Percentiles rank a stretch among this genome's conserved stretches.
Evolutionary conservation across 2,797 vertebrate species (phyloP).

Genomic region (Tachyglossus aculeatus): DNA sequence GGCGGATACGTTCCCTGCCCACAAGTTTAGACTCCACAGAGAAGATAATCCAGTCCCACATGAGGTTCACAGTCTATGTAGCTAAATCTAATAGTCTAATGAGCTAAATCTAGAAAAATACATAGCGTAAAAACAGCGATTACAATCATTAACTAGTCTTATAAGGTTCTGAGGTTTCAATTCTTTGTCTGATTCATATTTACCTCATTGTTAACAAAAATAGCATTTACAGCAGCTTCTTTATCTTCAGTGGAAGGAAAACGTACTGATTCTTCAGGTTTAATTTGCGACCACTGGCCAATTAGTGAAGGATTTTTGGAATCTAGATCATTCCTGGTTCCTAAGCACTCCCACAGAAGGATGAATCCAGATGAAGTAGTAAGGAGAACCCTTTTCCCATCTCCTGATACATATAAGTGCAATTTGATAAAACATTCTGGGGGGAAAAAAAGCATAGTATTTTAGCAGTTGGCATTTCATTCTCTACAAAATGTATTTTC

Average conservation of each 20-base stretch:
- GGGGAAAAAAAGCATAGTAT: background rate
- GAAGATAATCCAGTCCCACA: too few species aligned
- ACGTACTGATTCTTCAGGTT: slow-evolving; percentile 66
- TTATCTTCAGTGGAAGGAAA: slow-evolving; percentile 85
- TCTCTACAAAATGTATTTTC: background rate
- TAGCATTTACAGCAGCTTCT: slow-evolving; percentile 81
- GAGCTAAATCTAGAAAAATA: too few species aligned
- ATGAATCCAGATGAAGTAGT: slow-evolving; percentile 74
- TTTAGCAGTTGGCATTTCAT: slow-evolving; percentile 8
- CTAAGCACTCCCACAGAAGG: slow-evolving; percentile 89
- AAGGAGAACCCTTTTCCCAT: slow-evolving; percentile 83
- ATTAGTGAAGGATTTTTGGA: slow-evolving; percentile 67
- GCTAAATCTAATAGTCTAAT: too few species aligned
- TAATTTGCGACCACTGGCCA: slow-evolving; percentile 86
- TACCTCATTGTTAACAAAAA: slow-evolving; percentile 89
- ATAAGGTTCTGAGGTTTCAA: background rate
- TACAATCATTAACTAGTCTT: background rate
- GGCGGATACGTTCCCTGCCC: too few species aligned
- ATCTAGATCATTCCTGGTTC: slow-evolving; percentile 62
- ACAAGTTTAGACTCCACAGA: too few species aligned
- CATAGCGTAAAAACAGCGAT: too few species aligned
- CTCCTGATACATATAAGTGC: slow-evolving; percentile 83
- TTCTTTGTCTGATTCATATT: slow-evolving; percentile 13
- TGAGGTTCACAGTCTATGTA: too few species aligned
- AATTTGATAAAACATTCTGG: slow-evolving; percentile 73